Base-by-base conservation (phyloP, 1,140 invertebrate species). In the Wasmannia auropunctata region DNA sequence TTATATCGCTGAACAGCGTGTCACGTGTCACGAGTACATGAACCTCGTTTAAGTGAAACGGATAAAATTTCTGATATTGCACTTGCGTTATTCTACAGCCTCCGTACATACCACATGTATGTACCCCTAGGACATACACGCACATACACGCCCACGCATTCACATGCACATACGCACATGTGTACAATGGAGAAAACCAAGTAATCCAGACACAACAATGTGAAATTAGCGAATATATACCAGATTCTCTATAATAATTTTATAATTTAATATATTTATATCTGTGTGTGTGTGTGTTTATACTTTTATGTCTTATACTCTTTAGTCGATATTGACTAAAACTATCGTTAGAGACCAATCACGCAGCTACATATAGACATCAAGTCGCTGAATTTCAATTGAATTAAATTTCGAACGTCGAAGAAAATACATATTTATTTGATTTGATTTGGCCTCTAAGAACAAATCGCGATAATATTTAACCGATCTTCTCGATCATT, bases 211-310 rank as follows among this genome's bases (percentile, higher is more conserved):
- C 34, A 31, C 74, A 79, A 63, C 62, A 85, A 62, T 58, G 81
- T 65, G 51, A 65, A 76, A 62, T 54, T 46, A 77, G 16, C 56
- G 19, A 62, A n/a, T n/a, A n/a, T 65, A 22, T 3, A 80, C 34
- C 46, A 60, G 19, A 58, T 54, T 85, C 74, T 84, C 31, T 49
- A 58, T 77, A 84, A 67, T 80, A 60, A 86, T 85, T 74, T 40
- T 72, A 86, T 88, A 91, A 91, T 85, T 91, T 91, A 90, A 84
- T 31, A 40, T 84, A 63, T 84, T 74, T 19, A 58, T 76, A 80
- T 76, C 70, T 58, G 49, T 63, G 70, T 70, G 62, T 88, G 72
- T 16, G n/a, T n/a, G n/a, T n/a, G n/a, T n/a, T n/a, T n/a, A 79
- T 43, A 46, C 8, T 90, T 70, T 80, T 34, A 63, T 19, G 60